Base-by-base conservation (phyloP, 2,888 invertebrate species). In the Belgica antarctica region DNA sequence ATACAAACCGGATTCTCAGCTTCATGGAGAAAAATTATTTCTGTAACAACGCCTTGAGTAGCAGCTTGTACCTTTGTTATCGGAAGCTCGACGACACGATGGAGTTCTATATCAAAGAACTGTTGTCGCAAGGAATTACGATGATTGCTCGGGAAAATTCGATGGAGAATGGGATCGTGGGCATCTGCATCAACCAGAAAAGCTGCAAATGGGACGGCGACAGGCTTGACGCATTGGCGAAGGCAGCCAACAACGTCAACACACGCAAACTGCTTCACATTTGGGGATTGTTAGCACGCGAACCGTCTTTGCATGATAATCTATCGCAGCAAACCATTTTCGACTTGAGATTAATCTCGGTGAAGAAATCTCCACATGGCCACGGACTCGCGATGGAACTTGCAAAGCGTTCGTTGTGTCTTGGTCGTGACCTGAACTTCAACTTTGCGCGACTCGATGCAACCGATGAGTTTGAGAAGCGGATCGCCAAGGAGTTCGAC, bases 391-490 rank as follows among this genome's bases (percentile, higher is more conserved):
- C 25, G 24, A 27, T 28, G 10, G 65, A 66, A 47, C 25, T 66
- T 10, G n/a, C 28, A 8, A 12, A 27, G 12, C 24, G 24, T 2
- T 66, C 65, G 5, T 28, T 66, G 27, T 22, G 22, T 36, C 25
- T 66, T 1, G 65, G 27, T 28, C 65, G 65, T 66, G 65, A 66
- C 28, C 28, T 66, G 10, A 66, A 66, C 28, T 66, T 47, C 25
- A 17, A 15, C 7, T 15, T 46, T 25, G 65, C 65, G 1, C 27
- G 47, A 19, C 25, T 66, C 4, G 28, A 66, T 22, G 25, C 46
- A 1, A 66, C 65, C 8, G 46, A 34, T 27, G 65, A 66, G 7
- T 27, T 17, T 10, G 17, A 46, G 5, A 66, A 25, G n/a, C 27
- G 27, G 15, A 46, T 66, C 28, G 65, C 65, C 12, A 47, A 66